Percentiles rank a stretch among this genome's conserved stretches.
Conservation (phyloP, 2,113 vertebrate species). For the Casuarius casuarius region DNA sequence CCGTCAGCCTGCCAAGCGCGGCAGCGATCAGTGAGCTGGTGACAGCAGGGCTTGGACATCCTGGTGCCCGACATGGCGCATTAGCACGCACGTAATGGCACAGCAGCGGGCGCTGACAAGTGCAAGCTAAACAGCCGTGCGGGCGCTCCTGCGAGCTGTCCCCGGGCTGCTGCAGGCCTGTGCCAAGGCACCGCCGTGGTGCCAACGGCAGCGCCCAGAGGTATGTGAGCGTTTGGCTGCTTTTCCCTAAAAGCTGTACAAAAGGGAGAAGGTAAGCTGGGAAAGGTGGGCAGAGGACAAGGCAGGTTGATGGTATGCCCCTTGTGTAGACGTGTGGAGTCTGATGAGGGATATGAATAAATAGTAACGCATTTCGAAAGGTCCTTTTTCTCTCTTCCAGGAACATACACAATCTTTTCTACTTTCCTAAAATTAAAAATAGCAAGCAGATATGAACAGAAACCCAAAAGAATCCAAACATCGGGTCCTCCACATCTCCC, state of each 20-base stretch:
- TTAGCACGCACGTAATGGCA: background rate
- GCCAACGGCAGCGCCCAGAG: background rate
- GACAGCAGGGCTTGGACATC: slow-evolving; percentile 8
- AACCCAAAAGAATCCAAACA: background rate
- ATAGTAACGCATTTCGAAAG: background rate
- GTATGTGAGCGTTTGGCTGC: background rate
- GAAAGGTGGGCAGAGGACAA: background rate
- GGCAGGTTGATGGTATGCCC: background rate
- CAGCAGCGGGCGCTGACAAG: slow-evolving; percentile 7
- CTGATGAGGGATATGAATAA: background rate
- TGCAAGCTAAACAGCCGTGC: slow-evolving; percentile 15
- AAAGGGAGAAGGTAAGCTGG: background rate
- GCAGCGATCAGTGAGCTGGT: background rate
- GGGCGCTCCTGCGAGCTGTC: too few species aligned
- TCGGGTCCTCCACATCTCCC: background rate
- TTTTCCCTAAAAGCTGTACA: background rate
- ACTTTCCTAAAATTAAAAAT: background rate
- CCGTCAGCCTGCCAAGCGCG: background rate
- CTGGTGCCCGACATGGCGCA: background rate
- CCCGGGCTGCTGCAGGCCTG: background rate
- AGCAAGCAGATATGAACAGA: slow-evolving; percentile 12
- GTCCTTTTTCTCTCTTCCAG: background rate
- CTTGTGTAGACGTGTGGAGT: background rate
- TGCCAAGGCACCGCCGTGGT: background rate
- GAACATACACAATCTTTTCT: background rate